Conservation (phyloP, 2,888 invertebrate species). For the Laothoe populi region DNA sequence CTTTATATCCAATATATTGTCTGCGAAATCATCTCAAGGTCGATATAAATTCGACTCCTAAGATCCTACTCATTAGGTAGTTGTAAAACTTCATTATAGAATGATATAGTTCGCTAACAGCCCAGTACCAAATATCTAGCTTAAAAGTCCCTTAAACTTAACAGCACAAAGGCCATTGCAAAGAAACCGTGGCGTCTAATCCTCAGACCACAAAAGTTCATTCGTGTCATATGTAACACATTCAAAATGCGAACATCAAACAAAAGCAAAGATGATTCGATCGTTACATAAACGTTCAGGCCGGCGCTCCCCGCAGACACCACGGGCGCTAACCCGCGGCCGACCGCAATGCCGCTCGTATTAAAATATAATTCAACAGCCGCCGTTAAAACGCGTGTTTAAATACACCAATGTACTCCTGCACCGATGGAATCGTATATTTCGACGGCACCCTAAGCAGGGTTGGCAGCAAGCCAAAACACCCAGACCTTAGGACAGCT, state of each 20-base stretch:
- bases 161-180: neutral
- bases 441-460: slow-evolving; percentile 29
- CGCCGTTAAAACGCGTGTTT: slow-evolving; percentile 31
- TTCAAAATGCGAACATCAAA: slow-evolving; percentile 3
- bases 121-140: neutral
- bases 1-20: too few relatives aligned
- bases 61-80: too few relatives aligned
- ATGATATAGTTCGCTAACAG: neutral
- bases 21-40: too few relatives aligned
- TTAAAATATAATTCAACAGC: slow-evolving; percentile 29
- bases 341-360: slow-evolving; percentile 11
- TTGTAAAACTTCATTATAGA: too few relatives aligned
- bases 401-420: slow-evolving; percentile 30
- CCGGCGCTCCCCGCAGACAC: neutral
- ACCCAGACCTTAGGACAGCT: slow-evolving; percentile 29
- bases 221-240: neutral
- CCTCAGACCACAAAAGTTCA: neutral
- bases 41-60: too few relatives aligned
- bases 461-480: slow-evolving; percentile 29
- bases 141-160: neutral
- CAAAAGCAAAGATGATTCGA: slow-evolving; percentile 1
- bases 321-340: neutral
- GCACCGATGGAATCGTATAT: slow-evolving; percentile 29
- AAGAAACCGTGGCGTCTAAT: neutral
- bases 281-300: neutral